Percentiles rank a stretch among this genome's conserved stretches.
Conservation (phyloP, 2,888 invertebrate genomes). For the Carterocephalus palaemon region DNA sequence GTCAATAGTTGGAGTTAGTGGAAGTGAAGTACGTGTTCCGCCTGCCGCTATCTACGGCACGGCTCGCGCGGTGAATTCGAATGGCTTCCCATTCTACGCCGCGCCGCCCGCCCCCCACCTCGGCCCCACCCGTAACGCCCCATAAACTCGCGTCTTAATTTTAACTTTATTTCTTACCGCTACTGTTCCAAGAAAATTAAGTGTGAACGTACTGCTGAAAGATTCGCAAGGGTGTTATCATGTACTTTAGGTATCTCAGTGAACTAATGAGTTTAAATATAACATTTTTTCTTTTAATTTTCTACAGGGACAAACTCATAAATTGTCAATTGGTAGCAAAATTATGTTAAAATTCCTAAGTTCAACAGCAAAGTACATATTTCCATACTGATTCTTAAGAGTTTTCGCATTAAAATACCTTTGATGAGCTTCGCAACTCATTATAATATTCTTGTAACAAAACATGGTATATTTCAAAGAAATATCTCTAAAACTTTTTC, state of each 20-base stretch:
- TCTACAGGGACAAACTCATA: no score
- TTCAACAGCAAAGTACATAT: no score
- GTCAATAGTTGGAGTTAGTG: constrained; percentile 79
- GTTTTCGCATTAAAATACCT: no score
- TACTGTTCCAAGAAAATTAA: constrained; percentile 74
- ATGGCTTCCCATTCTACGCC: constrained; percentile 62
- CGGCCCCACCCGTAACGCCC: constrained; percentile 72
- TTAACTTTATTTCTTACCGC: constrained; percentile 78
- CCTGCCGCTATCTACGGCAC: constrained; percentile 77
- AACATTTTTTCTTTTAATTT: background rate
- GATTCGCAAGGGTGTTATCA: constrained; percentile 56
- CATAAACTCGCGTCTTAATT: constrained; percentile 79
- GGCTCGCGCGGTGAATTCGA: constrained; percentile 76
- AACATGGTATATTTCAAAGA: no score
- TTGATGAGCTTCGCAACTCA: no score
- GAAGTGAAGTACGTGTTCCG: constrained; percentile 79
- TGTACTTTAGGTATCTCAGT: constrained; percentile 15
- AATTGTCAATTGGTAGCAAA: no score
- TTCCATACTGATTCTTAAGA: no score
- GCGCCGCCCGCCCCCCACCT: constrained; percentile 43
- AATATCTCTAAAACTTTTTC: no score
- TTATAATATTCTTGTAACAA: no score
- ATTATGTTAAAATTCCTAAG: no score
- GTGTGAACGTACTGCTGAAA: constrained; percentile 71
- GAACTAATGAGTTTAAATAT: background rate